phyloP scores from a whole-genome alignment of 2,113 vertebrate species.

The Lophochroa leadbeateri region DNA sequence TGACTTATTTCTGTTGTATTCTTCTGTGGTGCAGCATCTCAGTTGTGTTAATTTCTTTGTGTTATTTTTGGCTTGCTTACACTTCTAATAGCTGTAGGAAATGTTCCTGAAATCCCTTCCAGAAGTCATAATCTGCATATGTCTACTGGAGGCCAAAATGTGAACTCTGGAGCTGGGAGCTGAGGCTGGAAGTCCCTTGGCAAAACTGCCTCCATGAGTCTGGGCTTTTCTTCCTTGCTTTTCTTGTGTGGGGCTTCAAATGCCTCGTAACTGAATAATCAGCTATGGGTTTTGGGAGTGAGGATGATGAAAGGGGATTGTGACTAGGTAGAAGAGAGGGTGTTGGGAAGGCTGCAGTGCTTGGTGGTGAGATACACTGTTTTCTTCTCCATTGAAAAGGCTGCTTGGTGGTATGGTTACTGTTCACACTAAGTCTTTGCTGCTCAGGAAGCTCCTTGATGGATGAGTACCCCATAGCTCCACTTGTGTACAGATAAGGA shows the following conservation, averaged over 20 bases:
- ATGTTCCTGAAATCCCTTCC: background rate
- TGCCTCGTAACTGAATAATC: rapidly evolving
- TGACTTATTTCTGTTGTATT: background rate
- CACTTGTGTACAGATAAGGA: background rate
- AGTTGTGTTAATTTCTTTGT: background rate
- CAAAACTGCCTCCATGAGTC: background rate
- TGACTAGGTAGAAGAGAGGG: background rate
- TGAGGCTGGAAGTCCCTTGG: background rate
- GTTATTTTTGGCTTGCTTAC: background rate
- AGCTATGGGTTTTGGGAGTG: background rate
- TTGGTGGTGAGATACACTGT: too few relatives aligned
- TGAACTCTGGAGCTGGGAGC: background rate
- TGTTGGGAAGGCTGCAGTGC: background rate
- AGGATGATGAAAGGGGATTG: background rate
- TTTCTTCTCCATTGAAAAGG: background rate
- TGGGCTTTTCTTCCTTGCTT: background rate
- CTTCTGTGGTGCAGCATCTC: background rate
- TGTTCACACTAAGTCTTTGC: background rate
- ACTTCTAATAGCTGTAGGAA: background rate
- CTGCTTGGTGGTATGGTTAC: too few relatives aligned
- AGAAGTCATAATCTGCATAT: background rate
- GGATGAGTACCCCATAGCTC: background rate
- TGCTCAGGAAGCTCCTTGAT: rapidly evolving
- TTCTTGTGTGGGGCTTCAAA: background rate
- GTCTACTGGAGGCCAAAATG: background rate